phyloP scores from a whole-genome alignment of 2,113 vertebrate genomes.

The Rhodinocichla rosea region DNA sequence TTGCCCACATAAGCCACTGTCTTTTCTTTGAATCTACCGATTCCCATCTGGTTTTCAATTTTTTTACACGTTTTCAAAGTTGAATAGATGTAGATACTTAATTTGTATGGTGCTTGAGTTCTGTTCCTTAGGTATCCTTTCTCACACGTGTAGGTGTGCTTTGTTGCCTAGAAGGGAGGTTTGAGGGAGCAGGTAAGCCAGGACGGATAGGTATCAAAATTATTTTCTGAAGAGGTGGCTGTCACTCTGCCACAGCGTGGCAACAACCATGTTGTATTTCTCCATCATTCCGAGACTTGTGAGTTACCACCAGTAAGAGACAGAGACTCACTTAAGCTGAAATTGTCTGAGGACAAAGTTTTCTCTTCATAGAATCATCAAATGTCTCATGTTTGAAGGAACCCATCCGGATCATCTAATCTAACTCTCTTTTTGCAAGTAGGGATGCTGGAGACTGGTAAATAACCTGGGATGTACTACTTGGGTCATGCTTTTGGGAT shows the following conservation, averaged over 20 bases:
- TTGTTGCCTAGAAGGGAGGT: background rate
- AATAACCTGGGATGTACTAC: background rate
- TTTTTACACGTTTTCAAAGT: background rate
- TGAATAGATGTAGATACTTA: background rate
- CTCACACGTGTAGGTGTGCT: background rate
- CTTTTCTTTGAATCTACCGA: background rate
- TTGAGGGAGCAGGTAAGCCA: background rate
- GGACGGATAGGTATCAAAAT: background rate
- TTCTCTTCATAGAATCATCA: background rate
- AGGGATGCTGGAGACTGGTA: background rate
- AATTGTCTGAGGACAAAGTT: background rate
- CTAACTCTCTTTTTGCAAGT: background rate
- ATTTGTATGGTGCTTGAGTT: background rate
- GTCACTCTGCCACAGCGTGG: background rate
- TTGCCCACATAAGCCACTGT: background rate
- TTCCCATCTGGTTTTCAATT: background rate
- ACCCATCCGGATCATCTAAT: accelerated
- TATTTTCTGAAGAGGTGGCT: background rate
- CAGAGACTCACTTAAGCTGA: background rate
- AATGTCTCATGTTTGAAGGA: background rate
- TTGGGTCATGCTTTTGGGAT: background rate
- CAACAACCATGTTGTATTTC: accelerated
- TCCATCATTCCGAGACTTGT: background rate
- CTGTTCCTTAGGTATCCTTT: background rate
- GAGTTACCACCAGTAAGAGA: background rate